Conservation (phyloP, 2,888 invertebrate species). For the Epinotia ramella region DNA sequence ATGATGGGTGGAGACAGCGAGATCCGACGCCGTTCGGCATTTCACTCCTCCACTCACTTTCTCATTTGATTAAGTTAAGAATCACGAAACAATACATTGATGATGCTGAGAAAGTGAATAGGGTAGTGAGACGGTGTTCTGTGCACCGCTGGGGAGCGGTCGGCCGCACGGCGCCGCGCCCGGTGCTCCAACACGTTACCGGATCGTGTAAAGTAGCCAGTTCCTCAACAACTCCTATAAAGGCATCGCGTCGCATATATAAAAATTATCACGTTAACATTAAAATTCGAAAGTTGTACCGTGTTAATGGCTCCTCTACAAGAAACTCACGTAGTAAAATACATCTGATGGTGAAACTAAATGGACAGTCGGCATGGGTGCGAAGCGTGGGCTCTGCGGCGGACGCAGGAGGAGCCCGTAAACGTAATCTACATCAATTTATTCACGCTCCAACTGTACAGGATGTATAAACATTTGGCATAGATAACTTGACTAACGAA, state of each 20-base stretch:
- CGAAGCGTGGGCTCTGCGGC: conserved; percentile 14
- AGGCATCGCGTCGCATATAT: conserved; percentile 43
- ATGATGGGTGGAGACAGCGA: conserved; percentile 1
- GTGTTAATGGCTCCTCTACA: conserved; percentile 36
- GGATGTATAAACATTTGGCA: conserved; percentile 78
- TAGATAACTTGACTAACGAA: conserved; percentile 69
- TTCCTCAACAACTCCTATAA: conserved; percentile 38
- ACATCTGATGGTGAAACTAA: conserved; percentile 21
- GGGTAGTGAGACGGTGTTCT: background rate
- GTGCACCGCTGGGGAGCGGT: background rate
- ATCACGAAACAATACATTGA: conserved; percentile 5
- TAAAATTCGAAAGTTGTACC: conserved; percentile 44
- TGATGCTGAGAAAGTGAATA: conserved; percentile 1
- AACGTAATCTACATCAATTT: conserved; percentile 20
- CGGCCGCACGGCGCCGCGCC: conserved; percentile 13
- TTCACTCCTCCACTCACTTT: conserved; percentile 7
- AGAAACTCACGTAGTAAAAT: conserved; percentile 34
- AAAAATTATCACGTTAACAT: conserved; percentile 41
- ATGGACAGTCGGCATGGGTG: conserved; percentile 15
- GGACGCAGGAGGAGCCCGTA: background rate
- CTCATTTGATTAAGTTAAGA: conserved; percentile 12
- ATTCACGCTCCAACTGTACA: conserved; percentile 38
- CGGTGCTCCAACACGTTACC: conserved; percentile 8
- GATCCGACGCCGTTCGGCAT: conserved; percentile 16
- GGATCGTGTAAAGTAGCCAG: conserved; percentile 30